These are phyloP conservation scores for Exocentrus adspersus DNA, from an alignment of 2,888 invertebrate genomes.

Conservation along the genomic window DNA sequence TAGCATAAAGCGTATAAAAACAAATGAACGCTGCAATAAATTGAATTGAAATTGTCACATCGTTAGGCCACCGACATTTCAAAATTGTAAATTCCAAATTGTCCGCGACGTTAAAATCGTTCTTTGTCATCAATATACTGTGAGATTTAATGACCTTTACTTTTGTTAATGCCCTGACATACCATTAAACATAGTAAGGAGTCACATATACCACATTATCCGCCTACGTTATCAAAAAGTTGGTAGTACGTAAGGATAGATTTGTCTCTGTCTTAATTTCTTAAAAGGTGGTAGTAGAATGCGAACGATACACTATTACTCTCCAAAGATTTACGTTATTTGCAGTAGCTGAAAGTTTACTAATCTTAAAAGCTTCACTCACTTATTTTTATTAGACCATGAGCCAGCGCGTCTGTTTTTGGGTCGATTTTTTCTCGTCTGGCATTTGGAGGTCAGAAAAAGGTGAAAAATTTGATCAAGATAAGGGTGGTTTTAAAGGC, in stretches of 20 bases:
- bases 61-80: constrained; percentile 53
- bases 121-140: constrained; percentile 55
- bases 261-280: constrained; percentile 10
- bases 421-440: too few species aligned
- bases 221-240: constrained; percentile 32
- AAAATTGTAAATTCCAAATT: constrained; percentile 44
- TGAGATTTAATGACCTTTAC: constrained; percentile 52
- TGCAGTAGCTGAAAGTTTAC: constrained; percentile 23
- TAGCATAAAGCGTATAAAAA: constrained; percentile 57
- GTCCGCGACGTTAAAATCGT: constrained; percentile 31
- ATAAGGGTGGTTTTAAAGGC: too few species aligned
- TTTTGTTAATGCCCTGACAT: constrained; percentile 54
- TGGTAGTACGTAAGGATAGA: constrained; percentile 13
- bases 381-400: too few species aligned
- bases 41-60: constrained; percentile 56
- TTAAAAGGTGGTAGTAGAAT: background rate
- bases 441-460: too few species aligned
- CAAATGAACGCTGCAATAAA: constrained; percentile 53
- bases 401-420: too few species aligned
- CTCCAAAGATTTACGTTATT: constrained; percentile 4
- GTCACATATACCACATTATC: constrained; percentile 48
- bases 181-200: constrained; percentile 53
- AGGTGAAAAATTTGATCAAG: too few species aligned
- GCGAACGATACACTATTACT: constrained; percentile 3
- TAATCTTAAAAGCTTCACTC: constrained; percentile 6